These are phyloP conservation scores for Xenops minutus DNA, from an alignment of 2,797 vertebrate genomes.

Conservation along the genomic window DNA sequence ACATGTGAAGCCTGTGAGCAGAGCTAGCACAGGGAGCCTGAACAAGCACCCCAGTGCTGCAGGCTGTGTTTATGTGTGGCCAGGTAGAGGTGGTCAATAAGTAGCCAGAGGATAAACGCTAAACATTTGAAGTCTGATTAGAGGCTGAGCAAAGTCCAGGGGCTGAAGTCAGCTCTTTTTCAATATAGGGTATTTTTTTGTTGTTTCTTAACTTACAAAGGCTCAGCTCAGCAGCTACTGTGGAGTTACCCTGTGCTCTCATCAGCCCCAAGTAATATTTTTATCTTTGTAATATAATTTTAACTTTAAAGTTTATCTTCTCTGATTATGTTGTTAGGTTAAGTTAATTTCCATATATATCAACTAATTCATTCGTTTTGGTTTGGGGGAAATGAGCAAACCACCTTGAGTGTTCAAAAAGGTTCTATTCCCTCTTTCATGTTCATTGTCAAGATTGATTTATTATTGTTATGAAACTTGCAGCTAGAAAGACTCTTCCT, in stretches of 20 bases:
- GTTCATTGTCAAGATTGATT: constrained; percentile 38
- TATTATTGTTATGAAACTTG: constrained; percentile 39
- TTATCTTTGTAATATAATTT: constrained; percentile 34
- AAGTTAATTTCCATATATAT: constrained; percentile 52
- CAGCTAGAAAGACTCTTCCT: not conserved
- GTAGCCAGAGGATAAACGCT: constrained; percentile 41
- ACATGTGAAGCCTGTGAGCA: not conserved
- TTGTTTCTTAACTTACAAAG: not conserved
- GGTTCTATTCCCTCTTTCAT: constrained; percentile 37
- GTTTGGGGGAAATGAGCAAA: constrained; percentile 28
- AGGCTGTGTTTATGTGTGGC: not conserved
- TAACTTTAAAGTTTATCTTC: constrained; percentile 23
- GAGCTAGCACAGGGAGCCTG: not conserved
- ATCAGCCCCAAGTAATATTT: constrained; percentile 35
- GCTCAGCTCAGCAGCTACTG: not conserved
- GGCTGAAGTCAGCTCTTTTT: not conserved
- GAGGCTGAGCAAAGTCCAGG: constrained; percentile 2
- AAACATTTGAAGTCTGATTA: not conserved
- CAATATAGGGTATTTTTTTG: not conserved
- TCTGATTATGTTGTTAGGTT: constrained; percentile 28
- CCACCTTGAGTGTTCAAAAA: constrained; percentile 55
- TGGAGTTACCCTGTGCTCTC: not conserved
- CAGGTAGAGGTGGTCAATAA: constrained; percentile 53
- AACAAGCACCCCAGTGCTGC: not conserved
- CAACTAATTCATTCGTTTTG: not conserved